Conservation (phyloP, 2,797 vertebrate genomes). For the Halcyon chelicuti region DNA sequence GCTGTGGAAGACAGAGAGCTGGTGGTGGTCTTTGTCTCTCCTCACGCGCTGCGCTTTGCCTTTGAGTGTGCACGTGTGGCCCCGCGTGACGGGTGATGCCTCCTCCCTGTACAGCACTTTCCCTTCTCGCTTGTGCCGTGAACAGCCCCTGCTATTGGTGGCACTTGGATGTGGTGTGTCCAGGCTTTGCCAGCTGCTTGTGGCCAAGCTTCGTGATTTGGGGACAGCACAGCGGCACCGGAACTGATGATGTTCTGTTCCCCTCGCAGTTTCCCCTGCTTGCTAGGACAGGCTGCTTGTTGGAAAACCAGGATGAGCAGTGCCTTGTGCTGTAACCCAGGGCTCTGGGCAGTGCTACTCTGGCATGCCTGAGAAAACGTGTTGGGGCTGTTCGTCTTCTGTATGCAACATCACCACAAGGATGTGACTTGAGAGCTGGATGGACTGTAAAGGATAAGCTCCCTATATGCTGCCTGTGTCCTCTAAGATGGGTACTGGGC, state of each 20-base stretch:
- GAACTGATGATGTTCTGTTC: slow-evolving; percentile 24
- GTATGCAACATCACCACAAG: background rate
- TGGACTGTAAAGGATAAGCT: background rate
- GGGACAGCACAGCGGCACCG: background rate
- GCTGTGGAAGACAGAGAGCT: background rate
- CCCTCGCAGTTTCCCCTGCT: background rate
- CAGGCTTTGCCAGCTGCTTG: background rate
- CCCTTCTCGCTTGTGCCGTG: fast-evolving
- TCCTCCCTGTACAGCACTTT: fast-evolving
- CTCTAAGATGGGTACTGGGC: background rate
- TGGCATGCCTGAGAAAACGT: background rate
- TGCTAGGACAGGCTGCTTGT: background rate
- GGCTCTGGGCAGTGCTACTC: background rate
- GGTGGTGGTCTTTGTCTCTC: background rate
- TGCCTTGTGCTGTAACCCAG: background rate
- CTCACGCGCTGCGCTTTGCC: background rate
- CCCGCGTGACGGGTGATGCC: fast-evolving
- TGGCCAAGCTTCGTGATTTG: background rate
- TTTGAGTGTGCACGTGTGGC: fast-evolving
- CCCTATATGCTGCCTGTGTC: background rate
- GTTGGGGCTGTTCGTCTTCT: background rate
- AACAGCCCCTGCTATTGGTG: background rate
- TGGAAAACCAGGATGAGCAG: background rate
- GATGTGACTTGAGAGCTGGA: background rate
- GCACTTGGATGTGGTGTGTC: fast-evolving